These are phyloP conservation scores for Falco columbarius DNA, from an alignment of 2,797 vertebrate species.

Conservation along the genomic window DNA sequence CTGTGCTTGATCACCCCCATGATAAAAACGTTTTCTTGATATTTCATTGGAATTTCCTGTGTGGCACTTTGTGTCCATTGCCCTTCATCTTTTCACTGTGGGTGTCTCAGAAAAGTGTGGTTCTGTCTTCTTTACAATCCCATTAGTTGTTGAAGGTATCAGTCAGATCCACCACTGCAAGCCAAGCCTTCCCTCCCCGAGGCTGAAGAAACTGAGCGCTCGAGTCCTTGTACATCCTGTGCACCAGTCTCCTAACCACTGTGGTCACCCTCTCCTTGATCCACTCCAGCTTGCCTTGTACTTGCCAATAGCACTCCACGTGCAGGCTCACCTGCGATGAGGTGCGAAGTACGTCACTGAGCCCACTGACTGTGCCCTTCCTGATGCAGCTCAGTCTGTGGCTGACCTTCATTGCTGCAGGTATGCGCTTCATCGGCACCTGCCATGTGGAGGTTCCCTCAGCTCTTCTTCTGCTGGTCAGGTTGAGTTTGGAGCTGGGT, in stretches of 20 bases:
- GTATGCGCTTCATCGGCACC: fast-evolving
- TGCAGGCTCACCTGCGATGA: neutral
- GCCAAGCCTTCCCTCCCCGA: neutral
- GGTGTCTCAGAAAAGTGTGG: neutral
- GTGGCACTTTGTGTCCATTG: neutral
- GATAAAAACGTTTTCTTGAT: neutral
- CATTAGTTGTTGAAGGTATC: neutral
- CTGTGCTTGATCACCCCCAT: neutral
- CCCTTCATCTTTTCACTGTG: neutral
- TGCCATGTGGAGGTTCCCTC: neutral
- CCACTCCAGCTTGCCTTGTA: neutral
- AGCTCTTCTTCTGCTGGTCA: neutral
- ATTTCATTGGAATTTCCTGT: neutral
- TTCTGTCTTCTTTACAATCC: neutral
- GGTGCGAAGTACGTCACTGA: neutral
- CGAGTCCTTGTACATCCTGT: neutral
- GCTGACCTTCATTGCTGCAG: neutral
- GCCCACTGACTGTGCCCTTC: neutral
- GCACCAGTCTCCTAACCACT: neutral
- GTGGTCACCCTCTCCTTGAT: neutral
- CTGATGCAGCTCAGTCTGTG: fast-evolving
- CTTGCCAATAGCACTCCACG: neutral
- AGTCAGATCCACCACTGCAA: fast-evolving
- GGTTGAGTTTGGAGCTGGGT: neutral
- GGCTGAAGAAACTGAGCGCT: neutral